Conservation (phyloP, 2,797 vertebrate genomes). For the Megaceryle alcyon region DNA sequence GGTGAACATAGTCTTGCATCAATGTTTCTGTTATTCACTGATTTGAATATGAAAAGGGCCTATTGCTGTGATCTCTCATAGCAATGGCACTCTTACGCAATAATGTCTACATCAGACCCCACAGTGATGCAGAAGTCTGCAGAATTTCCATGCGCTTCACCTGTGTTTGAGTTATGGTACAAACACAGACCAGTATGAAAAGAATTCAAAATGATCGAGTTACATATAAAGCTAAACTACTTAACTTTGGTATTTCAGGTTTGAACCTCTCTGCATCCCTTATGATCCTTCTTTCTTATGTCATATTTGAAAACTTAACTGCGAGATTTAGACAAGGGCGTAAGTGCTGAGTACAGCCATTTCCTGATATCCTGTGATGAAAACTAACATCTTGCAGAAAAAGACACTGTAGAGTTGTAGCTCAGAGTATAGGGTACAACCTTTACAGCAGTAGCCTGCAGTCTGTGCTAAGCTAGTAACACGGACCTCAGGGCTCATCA, state of each 20-base stretch:
- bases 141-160: not conserved
- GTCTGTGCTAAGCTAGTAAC: not conserved
- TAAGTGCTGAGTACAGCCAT: not conserved
- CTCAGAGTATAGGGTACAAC: not conserved
- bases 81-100: not conserved
- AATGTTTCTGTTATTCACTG: not conserved
- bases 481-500: not conserved
- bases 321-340: not conserved
- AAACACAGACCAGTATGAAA: not conserved
- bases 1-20: not conserved
- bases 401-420: not conserved
- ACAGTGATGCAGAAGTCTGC: not conserved
- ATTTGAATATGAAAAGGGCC: not conserved
- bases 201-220: not conserved
- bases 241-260: not conserved
- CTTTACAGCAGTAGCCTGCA: not conserved
- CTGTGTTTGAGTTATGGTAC: not conserved
- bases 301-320: not conserved
- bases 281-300: not conserved
- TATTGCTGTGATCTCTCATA: not conserved
- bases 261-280: not conserved
- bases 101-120: not conserved
- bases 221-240: not conserved
- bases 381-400: not conserved
- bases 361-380: not conserved